Evolutionary conservation across 2,888 invertebrate species (phyloP).

Genomic region (Tridacna crocea): DNA sequence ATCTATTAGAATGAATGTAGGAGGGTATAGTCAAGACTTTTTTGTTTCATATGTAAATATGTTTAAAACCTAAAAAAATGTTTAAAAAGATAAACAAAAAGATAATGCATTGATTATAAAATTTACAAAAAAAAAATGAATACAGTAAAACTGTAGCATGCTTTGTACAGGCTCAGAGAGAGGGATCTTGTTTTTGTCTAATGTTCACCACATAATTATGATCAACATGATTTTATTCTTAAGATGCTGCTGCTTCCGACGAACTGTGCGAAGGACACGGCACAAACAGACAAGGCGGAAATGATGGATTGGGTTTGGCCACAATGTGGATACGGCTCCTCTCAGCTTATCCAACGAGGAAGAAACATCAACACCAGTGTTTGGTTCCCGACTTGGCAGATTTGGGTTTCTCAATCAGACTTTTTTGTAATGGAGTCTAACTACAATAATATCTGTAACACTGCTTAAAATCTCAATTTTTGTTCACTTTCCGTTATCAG

Average conservation of each 20-base stretch:
- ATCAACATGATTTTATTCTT: slow-evolving; percentile 45
- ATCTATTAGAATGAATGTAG: not conserved
- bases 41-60: not conserved
- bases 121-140: no score
- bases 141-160: no score
- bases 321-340: slow-evolving; percentile 73
- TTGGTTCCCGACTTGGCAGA: slow-evolving; percentile 20
- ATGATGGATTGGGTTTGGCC: slow-evolving; percentile 78
- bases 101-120: no score
- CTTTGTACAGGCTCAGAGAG: no score
- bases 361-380: slow-evolving; percentile 42
- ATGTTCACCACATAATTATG: not conserved
- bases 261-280: slow-evolving; percentile 71
- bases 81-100: no score
- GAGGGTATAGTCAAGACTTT: not conserved
- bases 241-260: slow-evolving; percentile 80
- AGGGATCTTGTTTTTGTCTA: not conserved
- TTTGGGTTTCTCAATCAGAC: slow-evolving; percentile 29
- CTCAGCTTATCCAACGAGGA: slow-evolving; percentile 60
- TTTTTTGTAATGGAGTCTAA: slow-evolving; percentile 8
- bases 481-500: no score
- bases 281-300: slow-evolving; percentile 78
- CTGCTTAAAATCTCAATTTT: no score
- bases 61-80: no score
- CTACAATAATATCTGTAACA: no score